phyloP scores from a whole-genome alignment of 2,797 vertebrate genomes.

The Hypotaenidia okinawae region DNA sequence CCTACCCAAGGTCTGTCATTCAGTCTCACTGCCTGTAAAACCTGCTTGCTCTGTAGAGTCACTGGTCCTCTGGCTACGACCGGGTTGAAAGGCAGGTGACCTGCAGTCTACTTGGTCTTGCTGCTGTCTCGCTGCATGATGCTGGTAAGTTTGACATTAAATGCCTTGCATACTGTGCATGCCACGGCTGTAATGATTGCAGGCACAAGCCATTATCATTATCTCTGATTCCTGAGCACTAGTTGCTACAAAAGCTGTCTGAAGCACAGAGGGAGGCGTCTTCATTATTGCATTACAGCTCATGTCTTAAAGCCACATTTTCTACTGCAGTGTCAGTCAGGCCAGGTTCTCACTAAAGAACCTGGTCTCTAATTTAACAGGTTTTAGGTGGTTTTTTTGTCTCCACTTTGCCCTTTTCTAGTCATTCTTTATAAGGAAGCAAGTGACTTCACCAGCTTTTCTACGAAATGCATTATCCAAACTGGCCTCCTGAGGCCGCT shows the following conservation, averaged over 20 bases:
- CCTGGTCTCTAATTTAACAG: not conserved
- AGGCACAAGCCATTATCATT: conserved; percentile 5
- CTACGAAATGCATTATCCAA: not conserved
- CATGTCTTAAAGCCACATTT: not conserved
- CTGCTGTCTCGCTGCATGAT: rapidly evolving
- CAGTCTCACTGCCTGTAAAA: not conserved
- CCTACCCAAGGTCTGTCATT: not conserved
- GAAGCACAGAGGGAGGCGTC: not conserved
- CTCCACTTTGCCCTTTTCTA: not conserved
- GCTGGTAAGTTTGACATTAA: not conserved
- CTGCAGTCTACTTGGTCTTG: not conserved
- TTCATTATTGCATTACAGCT: conserved; percentile 12
- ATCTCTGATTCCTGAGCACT: conserved; percentile 10
- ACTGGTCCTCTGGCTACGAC: rapidly evolving
- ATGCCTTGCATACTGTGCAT: not conserved
- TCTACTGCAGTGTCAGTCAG: not conserved
- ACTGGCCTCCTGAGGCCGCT: not conserved
- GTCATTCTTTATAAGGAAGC: not conserved
- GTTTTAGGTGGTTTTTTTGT: not conserved
- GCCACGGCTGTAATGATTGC: not conserved
- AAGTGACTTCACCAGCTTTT: conserved; percentile 17
- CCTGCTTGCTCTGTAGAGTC: not conserved
- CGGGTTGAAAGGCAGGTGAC: not conserved
- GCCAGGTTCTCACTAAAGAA: not conserved
- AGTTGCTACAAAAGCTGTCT: conserved; percentile 6